Conservation (phyloP, 1,140 invertebrate genomes). For the Bathynomus jamesi region DNA sequence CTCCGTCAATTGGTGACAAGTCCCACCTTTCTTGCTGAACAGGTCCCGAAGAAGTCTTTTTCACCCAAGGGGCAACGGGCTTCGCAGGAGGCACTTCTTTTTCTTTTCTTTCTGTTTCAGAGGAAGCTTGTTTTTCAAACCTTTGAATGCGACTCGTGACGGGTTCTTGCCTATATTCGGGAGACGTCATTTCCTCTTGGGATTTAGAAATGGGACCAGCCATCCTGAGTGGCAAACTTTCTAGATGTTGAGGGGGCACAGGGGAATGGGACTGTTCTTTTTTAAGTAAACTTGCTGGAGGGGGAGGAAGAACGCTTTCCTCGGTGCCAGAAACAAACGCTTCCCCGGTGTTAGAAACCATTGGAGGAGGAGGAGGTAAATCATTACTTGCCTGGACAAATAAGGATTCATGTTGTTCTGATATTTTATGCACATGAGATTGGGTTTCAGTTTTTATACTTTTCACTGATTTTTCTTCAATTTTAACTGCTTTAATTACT, state of each 20-base stretch:
- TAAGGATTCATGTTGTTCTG: too few relatives aligned
- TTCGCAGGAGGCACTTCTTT: conserved; percentile 4
- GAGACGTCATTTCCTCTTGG: not conserved
- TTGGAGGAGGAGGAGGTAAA: conserved; percentile 20
- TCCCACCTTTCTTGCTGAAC: conserved; percentile 25
- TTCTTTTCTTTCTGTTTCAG: conserved; percentile 17
- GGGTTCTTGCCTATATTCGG: conserved; percentile 26
- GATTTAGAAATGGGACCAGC: not conserved
- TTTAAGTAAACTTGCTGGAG: too few relatives aligned
- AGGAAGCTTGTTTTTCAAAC: conserved; percentile 28
- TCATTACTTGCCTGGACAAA: not conserved
- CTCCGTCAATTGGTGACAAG: conserved; percentile 23
- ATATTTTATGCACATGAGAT: too few relatives aligned
- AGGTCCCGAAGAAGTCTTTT: conserved; percentile 27
- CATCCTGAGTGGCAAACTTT: not conserved
- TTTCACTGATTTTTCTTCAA: not conserved
- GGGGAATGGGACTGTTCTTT: too few relatives aligned
- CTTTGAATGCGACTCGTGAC: conserved; percentile 26
- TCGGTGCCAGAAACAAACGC: not conserved
- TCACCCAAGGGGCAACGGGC: conserved; percentile 34
- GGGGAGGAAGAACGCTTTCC: conserved; percentile 5
- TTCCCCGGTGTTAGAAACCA: not conserved
- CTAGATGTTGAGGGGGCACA: not conserved
- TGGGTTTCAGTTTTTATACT: not conserved
- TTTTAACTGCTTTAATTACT: not conserved